A percentile compares a stretch with the other conserved stretches of the same genome.
These are phyloP conservation scores for Pilophorus perplexus DNA, from an alignment of 2,888 invertebrate genomes.

Conservation along the genomic window DNA sequence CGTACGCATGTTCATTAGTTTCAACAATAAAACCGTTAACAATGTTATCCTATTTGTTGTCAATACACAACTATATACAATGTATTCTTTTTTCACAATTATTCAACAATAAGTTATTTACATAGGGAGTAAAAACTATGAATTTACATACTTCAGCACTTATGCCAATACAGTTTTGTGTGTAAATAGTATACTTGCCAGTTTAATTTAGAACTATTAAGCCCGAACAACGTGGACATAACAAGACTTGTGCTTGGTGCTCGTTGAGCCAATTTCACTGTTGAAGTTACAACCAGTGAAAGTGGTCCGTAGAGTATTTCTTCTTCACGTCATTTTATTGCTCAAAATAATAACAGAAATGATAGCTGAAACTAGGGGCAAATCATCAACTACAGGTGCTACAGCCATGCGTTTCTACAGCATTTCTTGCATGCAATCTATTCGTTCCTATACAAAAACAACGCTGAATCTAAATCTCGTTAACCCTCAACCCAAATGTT, in stretches of 20 bases:
- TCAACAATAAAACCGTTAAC: conserved; percentile 12
- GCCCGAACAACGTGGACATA: conserved; percentile 26
- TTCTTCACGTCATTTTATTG: conserved; percentile 9
- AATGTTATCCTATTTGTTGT: background rate
- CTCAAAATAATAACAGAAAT: conserved; percentile 12
- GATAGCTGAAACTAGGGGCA: conserved; percentile 10
- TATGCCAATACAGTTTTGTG: conserved; percentile 26
- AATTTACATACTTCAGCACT: conserved; percentile 29
- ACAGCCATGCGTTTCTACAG: conserved; percentile 33
- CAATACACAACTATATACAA: conserved; percentile 28
- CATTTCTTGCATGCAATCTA: conserved; percentile 25
- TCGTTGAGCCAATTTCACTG: too few relatives aligned
- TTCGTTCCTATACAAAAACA: too few relatives aligned
- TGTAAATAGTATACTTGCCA: conserved; percentile 21
- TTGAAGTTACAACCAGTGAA: too few relatives aligned
- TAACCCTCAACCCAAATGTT: too few relatives aligned
- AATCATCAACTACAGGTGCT: conserved; percentile 9
- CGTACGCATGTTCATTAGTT: conserved; percentile 10
- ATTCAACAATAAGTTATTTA: conserved; percentile 25
- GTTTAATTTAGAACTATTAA: conserved; percentile 13
- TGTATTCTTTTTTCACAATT: conserved; percentile 19
- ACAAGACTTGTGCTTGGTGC: too few relatives aligned
- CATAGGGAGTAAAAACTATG: conserved; percentile 19
- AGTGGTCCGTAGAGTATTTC: background rate
- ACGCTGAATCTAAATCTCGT: conserved; percentile 15